A percentile compares a stretch with the other conserved stretches of the same genome.
Conservation (phyloP, 2,797 vertebrate genomes). For the Anableps anableps region DNA sequence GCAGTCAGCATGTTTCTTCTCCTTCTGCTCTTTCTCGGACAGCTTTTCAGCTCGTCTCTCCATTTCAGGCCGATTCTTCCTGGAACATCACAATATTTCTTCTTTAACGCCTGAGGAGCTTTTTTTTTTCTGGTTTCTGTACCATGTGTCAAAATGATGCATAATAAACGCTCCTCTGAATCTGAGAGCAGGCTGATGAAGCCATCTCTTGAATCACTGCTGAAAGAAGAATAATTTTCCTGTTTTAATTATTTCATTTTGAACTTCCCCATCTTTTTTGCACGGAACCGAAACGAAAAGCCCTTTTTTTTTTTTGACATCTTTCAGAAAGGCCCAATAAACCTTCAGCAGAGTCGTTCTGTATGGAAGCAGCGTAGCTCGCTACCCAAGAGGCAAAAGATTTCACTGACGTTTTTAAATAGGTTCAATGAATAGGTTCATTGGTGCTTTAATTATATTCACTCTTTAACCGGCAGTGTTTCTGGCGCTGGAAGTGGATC, state of each 20-base stretch:
- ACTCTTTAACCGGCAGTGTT: conserved; percentile 69
- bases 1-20: conserved; percentile 8
- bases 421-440: conserved; percentile 77
- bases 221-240: neutral
- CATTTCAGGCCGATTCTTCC: neutral
- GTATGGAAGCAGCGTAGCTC: conserved; percentile 38
- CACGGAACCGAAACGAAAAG: conserved; percentile 14
- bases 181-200: conserved; percentile 3
- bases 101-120: conserved; percentile 5
- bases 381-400: conserved; percentile 51
- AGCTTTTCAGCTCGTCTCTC: conserved; percentile 9
- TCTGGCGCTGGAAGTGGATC: conserved; percentile 73
- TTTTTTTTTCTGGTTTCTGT: neutral
- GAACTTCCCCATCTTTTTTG: neutral
- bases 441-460: conserved; percentile 81
- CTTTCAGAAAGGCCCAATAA: conserved; percentile 33
- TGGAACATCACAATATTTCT: conserved; percentile 8
- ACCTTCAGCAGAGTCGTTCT: conserved; percentile 26
- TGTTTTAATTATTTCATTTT: conserved; percentile 31
- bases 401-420: conserved; percentile 76
- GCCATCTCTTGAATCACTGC: conserved; percentile 16
- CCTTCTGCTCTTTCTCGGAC: neutral
- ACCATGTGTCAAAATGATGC: conserved; percentile 33
- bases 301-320: conserved; percentile 19
- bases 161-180: conserved; percentile 15